Evolutionary conservation across 2,797 vertebrate genomes (phyloP).

Genomic region (Lagorchestes hirsutus): DNA sequence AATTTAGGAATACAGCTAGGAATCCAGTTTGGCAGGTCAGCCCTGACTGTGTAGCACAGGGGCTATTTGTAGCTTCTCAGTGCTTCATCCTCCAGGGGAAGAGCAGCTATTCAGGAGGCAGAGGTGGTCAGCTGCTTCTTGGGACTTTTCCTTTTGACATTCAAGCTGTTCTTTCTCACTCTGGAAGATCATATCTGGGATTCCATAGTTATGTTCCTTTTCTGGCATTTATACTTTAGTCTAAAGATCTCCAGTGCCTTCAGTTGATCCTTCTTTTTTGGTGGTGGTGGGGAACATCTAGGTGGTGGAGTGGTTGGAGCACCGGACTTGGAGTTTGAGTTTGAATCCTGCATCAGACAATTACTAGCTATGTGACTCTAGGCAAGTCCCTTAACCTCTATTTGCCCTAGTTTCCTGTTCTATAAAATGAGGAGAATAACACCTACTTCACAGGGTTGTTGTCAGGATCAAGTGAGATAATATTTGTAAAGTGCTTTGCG

Average conservation of each 20-base stretch:
- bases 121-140: background rate
- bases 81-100: background rate
- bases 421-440: background rate
- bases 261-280: background rate
- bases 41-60: background rate
- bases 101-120: background rate
- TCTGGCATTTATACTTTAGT: background rate
- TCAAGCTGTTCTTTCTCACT: background rate
- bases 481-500: background rate
- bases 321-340: background rate
- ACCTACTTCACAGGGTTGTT: background rate
- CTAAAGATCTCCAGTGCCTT: background rate
- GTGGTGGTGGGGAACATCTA: background rate
- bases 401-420: background rate
- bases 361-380: background rate
- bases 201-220: background rate
- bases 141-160: background rate
- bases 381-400: background rate
- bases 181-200: background rate
- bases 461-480: background rate
- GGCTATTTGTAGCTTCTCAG: background rate
- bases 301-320: background rate
- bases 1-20: background rate
- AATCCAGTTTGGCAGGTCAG: background rate
- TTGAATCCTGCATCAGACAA: background rate